Evolutionary conservation across 30 jellyfish, hydroid and myxozoan species (phyloP), one percentile per base, ranked within the genome.

Genomic region (Hydra vulgaris): DNA sequence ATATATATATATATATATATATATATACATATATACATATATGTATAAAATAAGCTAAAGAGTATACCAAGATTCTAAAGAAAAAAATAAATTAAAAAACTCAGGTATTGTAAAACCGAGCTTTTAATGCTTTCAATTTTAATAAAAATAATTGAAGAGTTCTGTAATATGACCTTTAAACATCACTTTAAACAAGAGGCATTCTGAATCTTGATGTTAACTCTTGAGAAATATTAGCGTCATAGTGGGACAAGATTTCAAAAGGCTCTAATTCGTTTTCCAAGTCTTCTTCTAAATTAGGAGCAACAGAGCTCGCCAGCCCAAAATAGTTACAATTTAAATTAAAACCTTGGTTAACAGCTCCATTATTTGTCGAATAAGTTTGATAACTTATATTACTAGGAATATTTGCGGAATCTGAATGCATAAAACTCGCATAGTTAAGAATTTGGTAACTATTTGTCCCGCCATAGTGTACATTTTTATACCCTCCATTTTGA

Each of bases 251-350:
- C 25, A 78, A 56, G 18, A 78, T 16, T 78, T 78, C 85, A 18
- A 78, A 78, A 23, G 85, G 85, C 66, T 78, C 85, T 3, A 78
- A 15, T 23, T 78, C 85, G 53, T 78, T 40, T 5, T 3, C 81
- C 85, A 78, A 23, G 0, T 77, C 56, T 18, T 27, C 85, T 23
- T 53, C 79, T 18, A 61, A 52, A 23, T 77, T 24, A 21, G 70
- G 7, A 17, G 85, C 81, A 18, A 78, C 54, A 21, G 85, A 55
- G 5, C 85, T 81, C 18, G 85, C 85, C 21, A 78, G 85, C 26
- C 85, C 85, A 61, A 52, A 78, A 15, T 53, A 24, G 54, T 52
- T 27, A 23, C 69, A 53, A 53, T 53, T 61, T 53, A 78, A 78
- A 27, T 77, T 78, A 17, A 78, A 66, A 7, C 69, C 85, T 40